These are phyloP conservation scores for Rhyacichthys aspro DNA, from an alignment of 2,797 vertebrate genomes.

Conservation along the genomic window DNA sequence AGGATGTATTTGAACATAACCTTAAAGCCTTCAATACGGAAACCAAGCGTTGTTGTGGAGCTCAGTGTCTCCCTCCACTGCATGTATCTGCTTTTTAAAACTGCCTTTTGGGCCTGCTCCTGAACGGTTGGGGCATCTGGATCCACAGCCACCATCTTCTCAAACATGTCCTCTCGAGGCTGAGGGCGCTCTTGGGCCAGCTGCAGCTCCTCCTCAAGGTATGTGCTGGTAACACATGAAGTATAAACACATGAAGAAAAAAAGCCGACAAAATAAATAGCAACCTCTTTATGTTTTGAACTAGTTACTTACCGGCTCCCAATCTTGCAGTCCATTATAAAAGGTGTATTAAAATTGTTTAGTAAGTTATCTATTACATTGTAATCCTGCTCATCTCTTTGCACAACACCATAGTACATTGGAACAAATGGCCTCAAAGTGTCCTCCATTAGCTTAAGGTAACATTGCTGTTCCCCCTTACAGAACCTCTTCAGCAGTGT, in stretches of 20 bases:
- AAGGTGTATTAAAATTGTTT: constrained; percentile 82
- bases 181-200: constrained; percentile 79
- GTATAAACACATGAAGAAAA: background rate
- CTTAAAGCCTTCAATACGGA: constrained; percentile 89
- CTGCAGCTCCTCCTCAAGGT: constrained; percentile 85
- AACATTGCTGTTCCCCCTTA: constrained; percentile 75
- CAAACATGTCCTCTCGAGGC: constrained; percentile 86
- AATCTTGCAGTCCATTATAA: constrained; percentile 94
- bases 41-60: constrained; percentile 86
- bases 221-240: constrained; percentile 73
- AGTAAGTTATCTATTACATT: constrained; percentile 90
- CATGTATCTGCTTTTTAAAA: constrained; percentile 91
- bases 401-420: constrained; percentile 82
- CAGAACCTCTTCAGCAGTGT: constrained; percentile 79
- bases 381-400: constrained; percentile 81
- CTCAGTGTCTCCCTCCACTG: constrained; percentile 90
- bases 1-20: constrained; percentile 58
- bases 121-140: constrained; percentile 81
- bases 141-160: constrained; percentile 90
- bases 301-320: constrained; percentile 80
- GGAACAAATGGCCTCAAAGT: constrained; percentile 75
- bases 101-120: constrained; percentile 78
- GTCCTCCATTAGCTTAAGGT: constrained; percentile 77
- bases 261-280: background rate
- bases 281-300: background rate